Conservation (phyloP, 2,113 vertebrate genomes). For the Falcunculus frontatus region DNA sequence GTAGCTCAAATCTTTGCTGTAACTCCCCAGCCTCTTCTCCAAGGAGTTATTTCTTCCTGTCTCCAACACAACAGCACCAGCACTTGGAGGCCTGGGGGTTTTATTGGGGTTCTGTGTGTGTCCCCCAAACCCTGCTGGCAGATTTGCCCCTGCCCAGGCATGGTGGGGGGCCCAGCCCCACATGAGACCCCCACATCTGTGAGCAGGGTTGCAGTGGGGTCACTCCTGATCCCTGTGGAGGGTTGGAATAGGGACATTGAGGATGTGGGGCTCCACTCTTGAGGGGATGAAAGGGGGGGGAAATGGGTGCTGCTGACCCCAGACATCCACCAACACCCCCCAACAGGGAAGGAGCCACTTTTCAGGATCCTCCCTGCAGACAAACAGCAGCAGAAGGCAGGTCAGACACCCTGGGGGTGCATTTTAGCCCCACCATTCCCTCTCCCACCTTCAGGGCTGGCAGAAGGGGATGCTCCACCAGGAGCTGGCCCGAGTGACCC, state of each 20-base stretch:
- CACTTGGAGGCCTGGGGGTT: not conserved
- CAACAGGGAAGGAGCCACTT: not conserved
- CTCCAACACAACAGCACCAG: not conserved
- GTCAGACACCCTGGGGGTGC: not conserved
- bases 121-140: not conserved
- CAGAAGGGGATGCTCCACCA: not conserved
- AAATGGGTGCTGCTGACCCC: not conserved
- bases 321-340: not conserved
- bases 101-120: not conserved
- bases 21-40: not conserved
- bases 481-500: not conserved
- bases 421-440: not conserved
- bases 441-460: not conserved
- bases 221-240: fast-evolving
- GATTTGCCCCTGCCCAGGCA: not conserved
- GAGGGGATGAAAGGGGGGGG: not conserved
- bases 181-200: fast-evolving
- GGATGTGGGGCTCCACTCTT: not conserved
- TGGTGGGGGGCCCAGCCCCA: not conserved
- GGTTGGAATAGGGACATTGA: fast-evolving
- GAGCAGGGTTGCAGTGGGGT: not conserved
- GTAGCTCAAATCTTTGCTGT: not conserved
- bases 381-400: not conserved
- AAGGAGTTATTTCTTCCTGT: not conserved
- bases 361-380: too few species aligned